Evolutionary conservation across 2,797 vertebrate genomes (phyloP).

Genomic region (Pseudocheirus occidentalis): DNA sequence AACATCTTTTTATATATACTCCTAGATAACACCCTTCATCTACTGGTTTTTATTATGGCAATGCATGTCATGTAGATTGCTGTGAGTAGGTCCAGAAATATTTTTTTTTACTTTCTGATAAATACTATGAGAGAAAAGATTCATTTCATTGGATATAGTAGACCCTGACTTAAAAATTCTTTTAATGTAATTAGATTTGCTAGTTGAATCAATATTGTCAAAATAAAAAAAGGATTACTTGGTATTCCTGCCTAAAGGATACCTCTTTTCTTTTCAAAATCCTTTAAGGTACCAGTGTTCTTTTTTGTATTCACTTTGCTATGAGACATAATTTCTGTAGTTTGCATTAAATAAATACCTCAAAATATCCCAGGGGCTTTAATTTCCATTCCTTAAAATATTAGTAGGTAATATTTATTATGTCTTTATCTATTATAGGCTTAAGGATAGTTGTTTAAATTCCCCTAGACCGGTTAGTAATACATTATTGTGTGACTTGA

Average conservation of each 20-base stretch:
- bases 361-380: background rate
- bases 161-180: background rate
- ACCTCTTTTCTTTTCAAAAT: background rate
- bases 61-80: background rate
- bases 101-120: background rate
- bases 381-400: background rate
- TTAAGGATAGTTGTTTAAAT: background rate
- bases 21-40: too few species aligned
- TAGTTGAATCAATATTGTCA: background rate
- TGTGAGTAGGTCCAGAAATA: background rate
- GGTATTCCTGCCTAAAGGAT: background rate
- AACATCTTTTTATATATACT: background rate
- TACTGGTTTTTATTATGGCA: background rate
- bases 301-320: background rate
- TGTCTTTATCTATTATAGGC: background rate
- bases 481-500: background rate
- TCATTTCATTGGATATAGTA: background rate
- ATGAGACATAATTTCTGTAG: background rate
- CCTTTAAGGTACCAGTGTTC: background rate
- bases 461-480: background rate
- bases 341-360: background rate
- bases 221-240: background rate
- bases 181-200: background rate
- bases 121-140: background rate
- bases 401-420: background rate